Conservation (phyloP, 2,113 vertebrate genomes). For the Pelusios castaneus region DNA sequence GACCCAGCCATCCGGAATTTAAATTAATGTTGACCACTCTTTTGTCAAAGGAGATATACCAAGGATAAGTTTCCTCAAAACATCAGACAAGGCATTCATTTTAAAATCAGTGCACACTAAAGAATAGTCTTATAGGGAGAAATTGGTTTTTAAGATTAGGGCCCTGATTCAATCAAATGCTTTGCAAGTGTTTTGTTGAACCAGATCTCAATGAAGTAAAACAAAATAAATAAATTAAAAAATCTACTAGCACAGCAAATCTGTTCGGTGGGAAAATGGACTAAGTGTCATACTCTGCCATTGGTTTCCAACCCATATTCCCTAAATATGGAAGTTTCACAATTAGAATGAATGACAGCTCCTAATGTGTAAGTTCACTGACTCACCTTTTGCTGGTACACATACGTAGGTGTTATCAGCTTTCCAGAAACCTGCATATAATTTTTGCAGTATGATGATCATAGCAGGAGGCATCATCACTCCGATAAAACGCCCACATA, state of each 20-base stretch:
- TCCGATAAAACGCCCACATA: rapidly evolving
- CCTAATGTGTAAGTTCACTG: background rate
- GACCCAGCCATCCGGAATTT: too few relatives aligned
- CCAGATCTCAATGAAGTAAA: too few relatives aligned
- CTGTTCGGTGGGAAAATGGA: background rate
- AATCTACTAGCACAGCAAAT: rapidly evolving
- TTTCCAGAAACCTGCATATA: background rate
- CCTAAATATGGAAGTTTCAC: background rate
- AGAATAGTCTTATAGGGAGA: too few relatives aligned
- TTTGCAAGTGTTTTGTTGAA: too few relatives aligned
- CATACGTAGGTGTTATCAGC: background rate
- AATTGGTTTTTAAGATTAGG: too few relatives aligned
- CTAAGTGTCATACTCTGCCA: rapidly evolving
- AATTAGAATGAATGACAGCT: background rate
- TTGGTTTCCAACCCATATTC: background rate
- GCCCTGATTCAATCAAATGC: too few relatives aligned
- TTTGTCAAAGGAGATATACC: too few relatives aligned
- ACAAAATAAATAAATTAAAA: too few relatives aligned
- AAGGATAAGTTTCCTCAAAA: too few relatives aligned
- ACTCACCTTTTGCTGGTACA: background rate
- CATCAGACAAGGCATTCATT: too few relatives aligned
- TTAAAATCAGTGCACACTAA: too few relatives aligned
- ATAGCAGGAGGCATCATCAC: background rate
- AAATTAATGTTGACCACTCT: too few relatives aligned
- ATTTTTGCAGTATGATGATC: background rate